These are phyloP conservation scores for Taenaris catops DNA, from an alignment of 2,888 invertebrate species.

Conservation along the genomic window DNA sequence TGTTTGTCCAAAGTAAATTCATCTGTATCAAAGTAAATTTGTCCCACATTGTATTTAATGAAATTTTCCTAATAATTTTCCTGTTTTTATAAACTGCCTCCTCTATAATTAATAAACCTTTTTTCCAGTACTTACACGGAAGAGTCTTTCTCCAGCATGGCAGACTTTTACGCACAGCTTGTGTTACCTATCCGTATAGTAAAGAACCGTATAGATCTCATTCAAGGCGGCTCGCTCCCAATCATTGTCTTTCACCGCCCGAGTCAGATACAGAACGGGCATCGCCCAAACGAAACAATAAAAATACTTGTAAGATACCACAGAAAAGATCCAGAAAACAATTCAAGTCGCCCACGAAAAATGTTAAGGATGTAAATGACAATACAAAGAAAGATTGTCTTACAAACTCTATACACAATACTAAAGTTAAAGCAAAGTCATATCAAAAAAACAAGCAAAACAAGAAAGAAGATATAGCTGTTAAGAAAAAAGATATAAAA, in stretches of 20 bases:
- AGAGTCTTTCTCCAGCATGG: conserved; percentile 86
- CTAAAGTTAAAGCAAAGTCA: conserved; percentile 34
- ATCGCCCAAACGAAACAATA: conserved; percentile 52
- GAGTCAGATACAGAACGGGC: conserved; percentile 57
- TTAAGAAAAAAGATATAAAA: conserved; percentile 47
- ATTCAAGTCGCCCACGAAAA: conserved; percentile 64
- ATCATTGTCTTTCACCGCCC: conserved; percentile 47
- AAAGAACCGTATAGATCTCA: conserved; percentile 68
- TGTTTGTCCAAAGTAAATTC: too few species aligned
- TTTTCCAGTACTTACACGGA: conserved; percentile 90
- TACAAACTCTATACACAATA: conserved; percentile 36
- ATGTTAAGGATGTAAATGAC: conserved; percentile 58
- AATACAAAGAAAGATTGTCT: conserved; percentile 55
- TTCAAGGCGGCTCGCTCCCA: conserved; percentile 51
- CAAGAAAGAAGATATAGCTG: conserved; percentile 29
- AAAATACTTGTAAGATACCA: conserved; percentile 42
- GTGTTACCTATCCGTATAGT: conserved; percentile 75
- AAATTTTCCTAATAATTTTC: too few species aligned
- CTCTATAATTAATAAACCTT: too few species aligned
- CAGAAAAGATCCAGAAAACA: conserved; percentile 56
- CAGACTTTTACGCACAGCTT: conserved; percentile 83
- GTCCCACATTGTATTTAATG: too few species aligned
- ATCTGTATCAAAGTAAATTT: too few species aligned
- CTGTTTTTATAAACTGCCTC: too few species aligned
- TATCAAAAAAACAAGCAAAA: conserved; percentile 36